Percentiles rank a stretch among this genome's conserved stretches.
Conservation (phyloP, 2,888 invertebrate species). For the Odontocolon sp. region DNA sequence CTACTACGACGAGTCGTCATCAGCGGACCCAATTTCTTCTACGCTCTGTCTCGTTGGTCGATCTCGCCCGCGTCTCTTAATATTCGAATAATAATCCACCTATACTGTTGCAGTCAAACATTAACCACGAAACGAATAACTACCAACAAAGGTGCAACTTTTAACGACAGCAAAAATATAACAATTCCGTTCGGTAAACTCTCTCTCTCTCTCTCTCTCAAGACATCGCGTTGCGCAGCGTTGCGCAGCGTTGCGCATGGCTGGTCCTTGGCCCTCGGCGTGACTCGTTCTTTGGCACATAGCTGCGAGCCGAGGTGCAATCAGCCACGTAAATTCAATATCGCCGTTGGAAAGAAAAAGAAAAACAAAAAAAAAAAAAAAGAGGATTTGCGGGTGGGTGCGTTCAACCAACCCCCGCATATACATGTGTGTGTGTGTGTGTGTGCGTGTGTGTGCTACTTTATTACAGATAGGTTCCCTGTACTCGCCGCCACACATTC, state of each 20-base stretch:
- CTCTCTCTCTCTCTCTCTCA: neutral
- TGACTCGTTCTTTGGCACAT: constrained; percentile 62
- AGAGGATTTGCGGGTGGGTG: constrained; percentile 54
- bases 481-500: constrained; percentile 44
- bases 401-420: constrained; percentile 32
- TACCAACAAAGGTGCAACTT: too few species aligned
- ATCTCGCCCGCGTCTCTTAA: too few species aligned
- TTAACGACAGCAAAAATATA: too few species aligned
- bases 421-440: too few species aligned
- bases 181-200: constrained; percentile 13
- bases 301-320: constrained; percentile 36
- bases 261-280: constrained; percentile 23
- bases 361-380: constrained; percentile 7
- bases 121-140: too few species aligned
- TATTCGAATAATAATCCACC: too few species aligned
- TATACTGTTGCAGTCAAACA: too few species aligned
- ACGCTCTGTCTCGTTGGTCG: too few species aligned
- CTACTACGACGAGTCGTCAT: constrained; percentile 1
- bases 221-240: too few species aligned
- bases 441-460: too few species aligned
- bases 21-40: constrained; percentile 15
- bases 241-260: neutral
- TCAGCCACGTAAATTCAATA: constrained; percentile 50
- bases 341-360: constrained; percentile 32
- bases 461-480: too few species aligned